Percentiles rank a stretch among this genome's conserved stretches.
These are phyloP conservation scores for Cossypha dichroa DNA, from an alignment of 2,797 vertebrate genomes.

Conservation along the genomic window DNA sequence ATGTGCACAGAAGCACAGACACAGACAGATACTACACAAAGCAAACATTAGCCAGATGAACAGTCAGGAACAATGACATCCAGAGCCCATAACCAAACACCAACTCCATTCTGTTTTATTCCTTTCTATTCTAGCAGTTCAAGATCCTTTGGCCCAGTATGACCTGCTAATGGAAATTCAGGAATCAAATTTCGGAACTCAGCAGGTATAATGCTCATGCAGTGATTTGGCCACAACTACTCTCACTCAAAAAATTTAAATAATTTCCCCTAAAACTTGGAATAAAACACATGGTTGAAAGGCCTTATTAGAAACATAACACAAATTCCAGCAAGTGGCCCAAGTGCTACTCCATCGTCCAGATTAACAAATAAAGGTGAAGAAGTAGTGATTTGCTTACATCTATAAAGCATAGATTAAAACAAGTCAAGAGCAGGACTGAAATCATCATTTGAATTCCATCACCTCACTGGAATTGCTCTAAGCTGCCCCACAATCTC, in stretches of 20 bases:
- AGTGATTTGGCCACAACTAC: not conserved
- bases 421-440: not conserved
- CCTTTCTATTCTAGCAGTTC: not conserved
- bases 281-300: not conserved
- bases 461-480: not conserved
- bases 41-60: slow-evolving; percentile 49
- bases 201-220: not conserved
- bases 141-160: not conserved
- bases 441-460: not conserved
- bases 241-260: not conserved
- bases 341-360: not conserved
- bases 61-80: slow-evolving; percentile 35
- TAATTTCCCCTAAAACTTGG: not conserved
- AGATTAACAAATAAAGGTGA: not conserved
- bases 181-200: not conserved
- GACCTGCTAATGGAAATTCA: not conserved
- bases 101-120: not conserved
- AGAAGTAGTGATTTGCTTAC: not conserved
- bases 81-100: slow-evolving; percentile 11
- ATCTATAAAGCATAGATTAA: not conserved
- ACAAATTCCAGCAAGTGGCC: not conserved
- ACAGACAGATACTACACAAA: slow-evolving; percentile 39
- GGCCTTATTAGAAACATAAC: not conserved
- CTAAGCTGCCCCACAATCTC: not conserved
- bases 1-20: slow-evolving; percentile 40